Base-by-base conservation (phyloP, 2,888 invertebrate genomes). In the Eupithecia subumbrata region DNA sequence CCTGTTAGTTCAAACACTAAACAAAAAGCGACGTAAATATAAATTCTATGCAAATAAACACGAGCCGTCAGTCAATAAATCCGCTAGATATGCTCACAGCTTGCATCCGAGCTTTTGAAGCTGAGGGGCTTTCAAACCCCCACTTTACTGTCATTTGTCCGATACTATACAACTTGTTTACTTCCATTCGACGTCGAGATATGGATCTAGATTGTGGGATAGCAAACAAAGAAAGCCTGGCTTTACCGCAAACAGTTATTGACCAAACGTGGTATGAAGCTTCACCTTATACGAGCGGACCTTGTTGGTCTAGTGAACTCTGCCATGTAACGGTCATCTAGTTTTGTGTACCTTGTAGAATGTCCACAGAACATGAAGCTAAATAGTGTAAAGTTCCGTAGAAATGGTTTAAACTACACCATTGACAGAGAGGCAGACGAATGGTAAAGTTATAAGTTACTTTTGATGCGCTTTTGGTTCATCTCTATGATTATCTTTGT, bases 131-230 rank as follows among this genome's bases (percentile, higher is more conserved):
- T 74, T 71, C 74, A 78, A 69, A 63, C 70, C 73, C 68, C 52
- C 68, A 77, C 75, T 73, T 75, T 52, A 68, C 77, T 73, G 71
- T 75, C 73, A 77, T 75, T 74, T 77, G 74, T 74, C 69, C 25
- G 73, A 77, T 75, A 75, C 37, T 60, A 67, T 43, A 71, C 69
- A 70, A 63, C 77, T 73, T 77, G 75, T 75, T 75, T 75, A 22
- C 73, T 69, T 73, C 77, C 73, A 77, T 75, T 77, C 69, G 60
- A 67, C 72, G 72, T 45, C 69, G 66, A 75, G 77, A 77, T 77
- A 75, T 48, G 56, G 25, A 77, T 77, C 71, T 64, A 73, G 75
- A 73, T 75, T 71, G 69, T 43, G 22, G 67, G 77, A 77, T 73
- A 77, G 60, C 69, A 71, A 40, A 76, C 76, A 71, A 72, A 75